Conservation (phyloP, 2,113 vertebrate genomes). For the Mesoclemmys tuberculata region DNA sequence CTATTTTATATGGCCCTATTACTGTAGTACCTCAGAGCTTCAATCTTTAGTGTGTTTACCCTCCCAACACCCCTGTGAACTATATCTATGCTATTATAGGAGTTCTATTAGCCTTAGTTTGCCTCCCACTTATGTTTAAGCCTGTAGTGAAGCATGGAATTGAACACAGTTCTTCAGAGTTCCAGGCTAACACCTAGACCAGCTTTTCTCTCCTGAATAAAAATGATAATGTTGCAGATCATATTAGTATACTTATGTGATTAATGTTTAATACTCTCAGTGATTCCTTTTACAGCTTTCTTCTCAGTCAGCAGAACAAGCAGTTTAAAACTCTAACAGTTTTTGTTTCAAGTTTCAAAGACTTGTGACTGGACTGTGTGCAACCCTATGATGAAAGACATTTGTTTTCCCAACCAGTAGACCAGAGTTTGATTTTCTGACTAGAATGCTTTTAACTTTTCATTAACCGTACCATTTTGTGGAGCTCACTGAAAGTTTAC, state of each 20-base stretch:
- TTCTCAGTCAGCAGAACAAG: background rate
- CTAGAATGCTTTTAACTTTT: too few species aligned
- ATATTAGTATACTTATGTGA: conserved; percentile 34
- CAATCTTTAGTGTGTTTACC: background rate
- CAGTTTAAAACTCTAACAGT: too few species aligned
- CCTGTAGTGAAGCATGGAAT: background rate
- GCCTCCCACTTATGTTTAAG: background rate
- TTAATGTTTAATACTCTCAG: background rate
- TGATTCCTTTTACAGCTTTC: background rate
- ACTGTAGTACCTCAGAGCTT: background rate
- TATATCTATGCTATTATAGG: background rate
- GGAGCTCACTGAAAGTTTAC: background rate
- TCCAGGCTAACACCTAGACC: background rate
- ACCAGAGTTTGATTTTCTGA: too few species aligned
- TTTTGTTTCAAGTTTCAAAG: too few species aligned
- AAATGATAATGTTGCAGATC: conserved; percentile 22
- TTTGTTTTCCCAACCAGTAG: too few species aligned
- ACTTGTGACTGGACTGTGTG: too few species aligned
- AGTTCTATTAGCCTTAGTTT: background rate
- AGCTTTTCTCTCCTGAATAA: background rate
- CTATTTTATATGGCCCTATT: background rate
- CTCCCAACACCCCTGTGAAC: conserved; percentile 3
- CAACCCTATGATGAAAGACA: too few species aligned
- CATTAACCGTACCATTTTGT: background rate
- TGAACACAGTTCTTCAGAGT: conserved; percentile 12